phyloP scores from a whole-genome alignment of 2,797 vertebrate species.

The Hephaestus fuliginosus region DNA sequence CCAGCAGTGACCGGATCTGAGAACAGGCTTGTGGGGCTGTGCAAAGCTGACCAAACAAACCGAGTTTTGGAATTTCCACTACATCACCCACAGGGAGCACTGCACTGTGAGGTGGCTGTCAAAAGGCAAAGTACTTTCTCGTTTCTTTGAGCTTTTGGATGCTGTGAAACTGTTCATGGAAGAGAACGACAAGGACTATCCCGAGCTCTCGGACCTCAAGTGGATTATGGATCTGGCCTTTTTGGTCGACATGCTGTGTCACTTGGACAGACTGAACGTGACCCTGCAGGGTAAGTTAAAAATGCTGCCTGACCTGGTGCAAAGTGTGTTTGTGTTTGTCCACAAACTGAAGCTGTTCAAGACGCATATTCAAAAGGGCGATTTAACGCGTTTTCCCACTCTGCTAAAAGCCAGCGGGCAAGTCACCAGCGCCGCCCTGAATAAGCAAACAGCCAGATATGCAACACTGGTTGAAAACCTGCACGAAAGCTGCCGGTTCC shows the following conservation, averaged over 20 bases:
- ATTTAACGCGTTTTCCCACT: conserved; percentile 57
- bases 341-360: conserved; percentile 63
- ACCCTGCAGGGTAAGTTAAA: too few relatives aligned
- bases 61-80: too few relatives aligned
- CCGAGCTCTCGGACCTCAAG: conserved; percentile 36
- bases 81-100: too few relatives aligned
- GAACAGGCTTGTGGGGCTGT: too few relatives aligned
- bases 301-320: conserved; percentile 19
- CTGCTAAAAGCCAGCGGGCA: conserved; percentile 39
- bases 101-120: too few relatives aligned
- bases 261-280: too few relatives aligned
- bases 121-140: not conserved
- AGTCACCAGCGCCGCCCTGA: conserved; percentile 33
- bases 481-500: conserved; percentile 46
- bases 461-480: conserved; percentile 59
- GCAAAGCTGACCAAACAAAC: too few relatives aligned
- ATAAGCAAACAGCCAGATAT: conserved; percentile 38
- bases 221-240: too few relatives aligned
- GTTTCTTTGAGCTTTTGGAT: conserved; percentile 38
- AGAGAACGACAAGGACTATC: conserved; percentile 56
- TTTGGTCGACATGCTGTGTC: too few relatives aligned
- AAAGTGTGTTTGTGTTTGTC: conserved; percentile 49
- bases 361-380: conserved; percentile 52
- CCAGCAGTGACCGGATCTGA: too few relatives aligned
- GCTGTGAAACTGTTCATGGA: conserved; percentile 49